Conservation (phyloP, 2,888 invertebrate species). For the Drosophila nr. perissopoda region DNA sequence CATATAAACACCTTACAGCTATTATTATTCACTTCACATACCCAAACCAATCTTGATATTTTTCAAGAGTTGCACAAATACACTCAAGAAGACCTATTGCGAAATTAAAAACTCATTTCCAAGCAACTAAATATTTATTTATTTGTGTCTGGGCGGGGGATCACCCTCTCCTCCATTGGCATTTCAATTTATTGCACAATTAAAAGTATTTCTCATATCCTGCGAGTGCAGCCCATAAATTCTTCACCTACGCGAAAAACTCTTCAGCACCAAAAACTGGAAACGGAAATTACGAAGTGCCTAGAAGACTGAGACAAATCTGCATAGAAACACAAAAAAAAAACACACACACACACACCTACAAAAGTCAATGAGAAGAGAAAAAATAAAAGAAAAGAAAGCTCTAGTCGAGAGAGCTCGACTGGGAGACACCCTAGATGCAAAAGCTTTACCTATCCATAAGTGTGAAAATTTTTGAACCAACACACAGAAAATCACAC, state of each 20-base stretch:
- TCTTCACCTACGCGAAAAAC: constrained; percentile 49
- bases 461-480: no score
- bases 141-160: not conserved
- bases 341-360: not conserved
- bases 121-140: constrained; percentile 52
- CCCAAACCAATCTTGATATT: not conserved
- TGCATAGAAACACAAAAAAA: constrained; percentile 6
- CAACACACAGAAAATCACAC: no score
- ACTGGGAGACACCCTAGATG: not conserved
- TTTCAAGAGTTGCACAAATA: constrained; percentile 21
- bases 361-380: constrained; percentile 44
- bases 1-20: not conserved
- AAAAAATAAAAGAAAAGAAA: constrained; percentile 39
- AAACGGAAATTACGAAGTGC: constrained; percentile 64
- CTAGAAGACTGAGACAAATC: constrained; percentile 31
- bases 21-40: not conserved
- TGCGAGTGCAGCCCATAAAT: constrained; percentile 54
- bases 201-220: constrained; percentile 74
- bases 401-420: not conserved
- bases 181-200: constrained; percentile 73
- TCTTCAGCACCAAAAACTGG: constrained; percentile 10
- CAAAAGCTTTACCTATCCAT: not conserved
- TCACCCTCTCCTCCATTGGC: not conserved
- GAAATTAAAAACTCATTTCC: constrained; percentile 49
- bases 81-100: constrained; percentile 1